phyloP scores from a whole-genome alignment of 2,113 vertebrate species.

The Psophia crepitans region DNA sequence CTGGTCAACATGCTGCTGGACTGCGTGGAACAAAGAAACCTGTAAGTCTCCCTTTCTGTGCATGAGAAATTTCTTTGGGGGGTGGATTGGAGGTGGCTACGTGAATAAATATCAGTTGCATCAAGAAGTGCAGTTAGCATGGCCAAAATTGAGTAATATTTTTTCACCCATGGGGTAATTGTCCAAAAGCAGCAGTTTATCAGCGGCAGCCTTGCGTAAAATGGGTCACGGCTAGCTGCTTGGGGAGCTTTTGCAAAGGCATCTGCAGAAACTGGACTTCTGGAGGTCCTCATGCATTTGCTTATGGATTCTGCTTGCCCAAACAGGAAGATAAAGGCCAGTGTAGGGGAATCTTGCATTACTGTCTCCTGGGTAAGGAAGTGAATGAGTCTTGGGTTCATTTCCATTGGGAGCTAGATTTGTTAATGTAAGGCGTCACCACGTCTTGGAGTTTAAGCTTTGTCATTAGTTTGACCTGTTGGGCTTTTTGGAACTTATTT shows the following conservation, averaged over 20 bases:
- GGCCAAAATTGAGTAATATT: background rate
- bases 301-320: background rate
- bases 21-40: constrained; percentile 86
- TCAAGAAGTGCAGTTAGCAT: background rate
- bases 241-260: background rate
- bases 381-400: background rate
- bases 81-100: background rate
- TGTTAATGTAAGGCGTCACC: background rate
- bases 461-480: background rate
- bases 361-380: background rate
- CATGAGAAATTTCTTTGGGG: accelerated
- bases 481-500: background rate
- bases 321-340: too few species aligned
- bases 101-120: background rate
- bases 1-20: constrained; percentile 86
- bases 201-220: background rate
- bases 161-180: accelerated
- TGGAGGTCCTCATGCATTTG: accelerated
- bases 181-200: background rate
- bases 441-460: background rate
- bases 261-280: background rate
- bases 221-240: background rate
- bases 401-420: background rate
- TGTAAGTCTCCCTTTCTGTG: constrained; percentile 77
- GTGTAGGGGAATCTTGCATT: background rate